Evolutionary conservation across 2,113 vertebrate genomes (phyloP), one percentile per base, ranked within the genome.

Genomic region (Carassius gibelio): DNA sequence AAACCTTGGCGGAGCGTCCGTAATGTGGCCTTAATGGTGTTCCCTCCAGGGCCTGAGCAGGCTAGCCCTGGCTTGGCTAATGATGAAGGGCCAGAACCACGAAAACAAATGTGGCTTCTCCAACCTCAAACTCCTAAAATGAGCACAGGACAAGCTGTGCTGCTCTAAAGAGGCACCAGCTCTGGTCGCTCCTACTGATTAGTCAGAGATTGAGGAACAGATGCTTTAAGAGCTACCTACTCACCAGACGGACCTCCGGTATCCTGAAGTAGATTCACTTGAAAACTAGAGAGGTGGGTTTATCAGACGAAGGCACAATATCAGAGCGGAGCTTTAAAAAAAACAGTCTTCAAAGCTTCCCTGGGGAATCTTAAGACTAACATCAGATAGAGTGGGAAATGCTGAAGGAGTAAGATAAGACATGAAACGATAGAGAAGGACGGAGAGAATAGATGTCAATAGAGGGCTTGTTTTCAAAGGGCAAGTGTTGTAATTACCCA

Each of bases 1-100:
- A 95, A 95, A 94, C 93, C 92, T 90, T 92, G 94, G 92, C 92
- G 91, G 88, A 92, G 89, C 88, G 91, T 93, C 92, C 92, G 91
- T 92, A 93, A 93, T 89, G 84, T 87, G 88, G 87, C 91, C 92
- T 91, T 95, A 95, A 95, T 94, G 93, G 92, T 87, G 91, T 88
- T 91, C 92, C 93, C 94, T 93, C 90, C 87, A 88, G 92, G 91
- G 93, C 89, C 88, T 34, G 84, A 26, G 85, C 90, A 84, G 91
- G 88, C 92, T 91, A 92, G 90, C 91, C 86, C 90, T 75, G 84
- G 88, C 88, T 88, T 89, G 78, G 91, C 78, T 94, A 95, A 95
- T 94, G 92, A 94, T 88, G 71, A 90, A 88, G 88, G 69, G 34
- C 81, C 48, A 30, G 61, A 36, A 21, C 48, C 62, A 48, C 15